Evolutionary conservation across 1,140 invertebrate species (phyloP), one percentile per base, ranked within the genome.

Genomic region (Mizuhopecten yessoensis): DNA sequence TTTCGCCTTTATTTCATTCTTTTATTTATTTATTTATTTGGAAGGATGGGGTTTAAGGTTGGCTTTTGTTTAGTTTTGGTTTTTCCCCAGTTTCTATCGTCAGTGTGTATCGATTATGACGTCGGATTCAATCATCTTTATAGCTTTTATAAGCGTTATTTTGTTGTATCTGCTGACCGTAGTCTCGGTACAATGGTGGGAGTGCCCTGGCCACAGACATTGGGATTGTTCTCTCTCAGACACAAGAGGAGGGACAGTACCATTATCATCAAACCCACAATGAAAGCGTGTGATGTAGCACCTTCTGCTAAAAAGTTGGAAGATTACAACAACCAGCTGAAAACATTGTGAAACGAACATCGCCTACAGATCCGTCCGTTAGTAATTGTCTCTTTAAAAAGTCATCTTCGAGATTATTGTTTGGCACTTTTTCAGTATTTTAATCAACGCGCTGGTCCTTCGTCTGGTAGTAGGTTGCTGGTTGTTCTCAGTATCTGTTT

Each of bases 301-400:
- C 45, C 11, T 39, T 2, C 20, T 20, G 45, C 45, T 10, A 49
- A n/a, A 20, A 49, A 49, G 10, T 20, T 9, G n/a, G 2, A 17
- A 75, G 57, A 75, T 75, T 75, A n/a, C 57, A 75, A 75, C 0
- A 75, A 75, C 23, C 57, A 29, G 9, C 29, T 75, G 57, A 29
- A n/a, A 5, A 29, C 57, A 29, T 17, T 29, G 11, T 17, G 23
- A 75, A 9, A 75, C 23, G 29, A 75, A 75, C 57, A 75, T 75
- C 11, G n/a, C 57, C 5, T n/a, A 75, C n/a, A 3, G 20, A 49
- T 13, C 7, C 23, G n/a, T 29, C 17, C 3, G 57, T 0, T n/a
- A 29, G 57, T 75, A 75, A 75, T 75, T 75, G 57, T 75, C 57
- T 75, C 57, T 75, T 75, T 75, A 75, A 75, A 75, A 75, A 75